Evolutionary conservation across 2,113 vertebrate genomes (phyloP), one percentile per base, ranked within the genome.

Genomic region (Cariama cristata): DNA sequence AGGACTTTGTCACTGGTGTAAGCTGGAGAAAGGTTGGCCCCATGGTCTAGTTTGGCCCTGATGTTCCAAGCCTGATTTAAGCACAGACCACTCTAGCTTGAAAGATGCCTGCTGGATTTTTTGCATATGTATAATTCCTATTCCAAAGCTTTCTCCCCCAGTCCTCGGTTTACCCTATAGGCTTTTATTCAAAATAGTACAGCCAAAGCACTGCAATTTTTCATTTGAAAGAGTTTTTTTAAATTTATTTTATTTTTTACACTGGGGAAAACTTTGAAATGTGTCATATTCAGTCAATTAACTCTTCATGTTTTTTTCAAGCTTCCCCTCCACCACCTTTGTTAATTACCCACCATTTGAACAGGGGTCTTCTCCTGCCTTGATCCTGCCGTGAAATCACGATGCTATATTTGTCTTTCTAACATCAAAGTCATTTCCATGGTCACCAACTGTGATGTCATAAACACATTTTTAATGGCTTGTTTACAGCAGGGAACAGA

Each of bases 381-480:
- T 96, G 91, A 97, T 95, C 93, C 74, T 85, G 89, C 95, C 38
- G 1, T 96, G 97, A 96, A 97, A 96, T 95, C 93, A 94, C 44
- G 16, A 95, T 85, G 94, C 81, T 95, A 24, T 96, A 88, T 96
- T 97, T 97, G 95, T 97, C 96, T 95, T 95, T 91, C 94, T 88
- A 96, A 96, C 97, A 96, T 97, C 95, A 97, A 97, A 97, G 94
- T 96, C 71, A 97, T 97, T 96, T 96, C 94, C 95, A 97, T 95
- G 94, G 96, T 96, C 89, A 95, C 97, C 93, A 94, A 96, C 97
- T 95, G 97, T 96, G 97, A 96, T 97, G 96, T 94, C 97, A 97
- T 97, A 97, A 97, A 97, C 94, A 97, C 91, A 96, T 95, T 95
- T 97, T 97, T 94, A 97, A 96, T 94, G 96, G 94, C 81, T 95